Evolutionary conservation across 2,888 invertebrate genomes (phyloP), one percentile per base, ranked within the genome.

Genomic region (Melangyna quadrimaculata): DNA sequence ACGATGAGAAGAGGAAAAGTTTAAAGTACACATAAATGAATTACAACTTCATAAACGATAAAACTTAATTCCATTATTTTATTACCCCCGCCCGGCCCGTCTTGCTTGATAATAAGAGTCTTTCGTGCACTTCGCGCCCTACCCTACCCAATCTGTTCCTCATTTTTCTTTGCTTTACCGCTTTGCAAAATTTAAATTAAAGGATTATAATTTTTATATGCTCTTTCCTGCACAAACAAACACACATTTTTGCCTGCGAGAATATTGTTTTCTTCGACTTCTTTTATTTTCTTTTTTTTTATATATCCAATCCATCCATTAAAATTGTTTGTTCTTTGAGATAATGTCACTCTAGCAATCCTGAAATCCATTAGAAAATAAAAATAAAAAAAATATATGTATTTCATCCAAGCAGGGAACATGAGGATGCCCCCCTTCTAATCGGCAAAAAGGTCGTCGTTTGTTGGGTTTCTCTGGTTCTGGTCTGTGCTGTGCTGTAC

Each of bases 11-110:
- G 17, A 9, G 22, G 24, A 67, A 67, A 67, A 67, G 67, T 80
- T 69, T 61, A 84, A 84, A 77, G 79, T 57, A 73, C 86, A 48
- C 81, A 81, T 86, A 86, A 86, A 86, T 86, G 86, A 86, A 86
- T 86, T 86, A 86, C 81, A 86, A 86, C 86, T 86, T 86, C 86
- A 86, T 86, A 86, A 86, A 86, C 86, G 81, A 86, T 81, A 86
- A 86, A 86, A 86, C 61, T 81, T 86, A 86, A 86, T 86, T 86
- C 86, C 81, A 86, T 86, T 86, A 81, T 86, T 86, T 86, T 86
- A 86, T 80, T 86, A 86, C 32, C 65, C 77, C 72, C 61, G 57
- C 22, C 37, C 61, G n/a, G n/a, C 27, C 40, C 32, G 40, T 74
- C 22, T 51, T 59, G 63, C 22, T 51, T 59, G 63, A 37, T 59